A percentile compares a stretch with the other conserved stretches of the same genome.
Conservation (phyloP, 2,888 invertebrate species). For the Mesoligia furuncula region DNA sequence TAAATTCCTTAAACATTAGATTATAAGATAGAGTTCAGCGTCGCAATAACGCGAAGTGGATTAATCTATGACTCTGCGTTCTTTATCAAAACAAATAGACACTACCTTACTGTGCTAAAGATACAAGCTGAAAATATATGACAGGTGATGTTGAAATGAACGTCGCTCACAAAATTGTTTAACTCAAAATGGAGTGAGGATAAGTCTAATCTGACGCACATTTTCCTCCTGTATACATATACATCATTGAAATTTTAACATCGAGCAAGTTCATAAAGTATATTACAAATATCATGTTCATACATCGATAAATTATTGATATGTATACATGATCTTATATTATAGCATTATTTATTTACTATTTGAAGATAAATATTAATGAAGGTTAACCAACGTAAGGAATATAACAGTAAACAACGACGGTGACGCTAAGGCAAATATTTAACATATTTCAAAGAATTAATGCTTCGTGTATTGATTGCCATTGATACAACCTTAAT, state of each 20-base stretch:
- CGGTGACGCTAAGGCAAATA: conserved; percentile 45
- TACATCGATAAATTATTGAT: conserved; percentile 21
- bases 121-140: conserved; percentile 16
- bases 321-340: conserved; percentile 31
- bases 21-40: conserved; percentile 16
- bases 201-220: conserved; percentile 19
- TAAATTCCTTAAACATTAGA: conserved; percentile 19
- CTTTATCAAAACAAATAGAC: conserved; percentile 23
- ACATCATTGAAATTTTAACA: conserved; percentile 20
- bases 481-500: conserved; percentile 15
- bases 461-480: conserved; percentile 14
- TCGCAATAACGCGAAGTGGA: conserved; percentile 20
- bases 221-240: conserved; percentile 20
- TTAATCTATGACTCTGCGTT: conserved; percentile 43
- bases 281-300: conserved; percentile 12
- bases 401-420: conserved; percentile 59
- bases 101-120: background rate
- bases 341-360: conserved; percentile 37
- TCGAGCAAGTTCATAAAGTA: background rate
- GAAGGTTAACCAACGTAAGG: conserved; percentile 64
- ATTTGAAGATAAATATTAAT: conserved; percentile 50
- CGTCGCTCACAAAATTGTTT: conserved; percentile 3
- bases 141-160: conserved; percentile 10
- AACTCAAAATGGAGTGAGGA: conserved; percentile 50
- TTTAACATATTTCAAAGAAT: conserved; percentile 21